phyloP scores from a whole-genome alignment of 2,113 vertebrate species.

The Triplophysa siluroides region DNA sequence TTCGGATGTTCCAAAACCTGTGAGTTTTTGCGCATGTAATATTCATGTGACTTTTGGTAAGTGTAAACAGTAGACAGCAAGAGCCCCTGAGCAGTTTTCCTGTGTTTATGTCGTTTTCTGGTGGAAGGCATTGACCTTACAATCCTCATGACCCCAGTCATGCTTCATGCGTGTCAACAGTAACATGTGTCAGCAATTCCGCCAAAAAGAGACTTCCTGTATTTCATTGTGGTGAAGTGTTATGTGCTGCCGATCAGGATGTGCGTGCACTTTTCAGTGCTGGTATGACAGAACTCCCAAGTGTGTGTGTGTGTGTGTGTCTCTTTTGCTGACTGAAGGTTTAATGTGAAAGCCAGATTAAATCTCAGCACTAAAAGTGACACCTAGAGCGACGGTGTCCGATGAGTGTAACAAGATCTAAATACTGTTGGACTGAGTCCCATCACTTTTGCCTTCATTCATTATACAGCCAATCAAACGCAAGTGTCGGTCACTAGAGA shows the following conservation, averaged over 20 bases:
- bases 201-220: constrained; percentile 23
- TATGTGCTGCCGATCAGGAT: constrained; percentile 1
- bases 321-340: constrained; percentile 47
- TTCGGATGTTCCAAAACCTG: no score
- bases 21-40: no score
- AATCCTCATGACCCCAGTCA: not conserved
- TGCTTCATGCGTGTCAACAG: not conserved
- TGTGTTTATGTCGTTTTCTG: not conserved
- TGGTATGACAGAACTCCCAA: constrained; percentile 47
- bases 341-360: constrained; percentile 58
- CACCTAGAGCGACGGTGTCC: constrained; percentile 50
- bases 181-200: constrained; percentile 15
- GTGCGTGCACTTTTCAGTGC: constrained; percentile 18
- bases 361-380: constrained; percentile 52
- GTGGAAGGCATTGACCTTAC: not conserved
- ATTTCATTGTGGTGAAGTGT: not conserved
- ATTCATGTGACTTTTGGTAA: no score
- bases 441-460: not conserved
- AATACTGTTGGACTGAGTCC: constrained; percentile 18
- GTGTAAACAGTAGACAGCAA: not conserved
- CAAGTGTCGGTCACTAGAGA: no score
- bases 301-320: constrained; percentile 8
- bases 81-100: not conserved
- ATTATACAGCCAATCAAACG: constrained; percentile 24
- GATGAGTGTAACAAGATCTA: constrained; percentile 37